Evolutionary conservation across 2,888 invertebrate species (phyloP).

Genomic region (Elegia similella): DNA sequence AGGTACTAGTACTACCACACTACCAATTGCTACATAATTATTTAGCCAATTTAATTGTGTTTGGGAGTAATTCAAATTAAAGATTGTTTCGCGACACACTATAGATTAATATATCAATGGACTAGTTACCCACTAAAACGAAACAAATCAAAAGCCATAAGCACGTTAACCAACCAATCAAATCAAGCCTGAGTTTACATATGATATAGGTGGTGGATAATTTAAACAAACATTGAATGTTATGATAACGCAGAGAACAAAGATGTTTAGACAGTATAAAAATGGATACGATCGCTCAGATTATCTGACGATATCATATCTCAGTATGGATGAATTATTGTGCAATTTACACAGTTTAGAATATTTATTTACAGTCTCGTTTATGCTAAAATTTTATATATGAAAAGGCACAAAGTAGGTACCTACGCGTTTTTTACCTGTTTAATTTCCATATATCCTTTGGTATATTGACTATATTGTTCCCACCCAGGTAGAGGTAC

Average conservation of each 20-base stretch:
- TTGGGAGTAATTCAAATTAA: too few relatives aligned
- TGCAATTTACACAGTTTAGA: neutral
- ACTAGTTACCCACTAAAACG: neutral
- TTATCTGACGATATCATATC: neutral
- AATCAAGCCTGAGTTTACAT: neutral
- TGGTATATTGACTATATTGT: constrained; percentile 89
- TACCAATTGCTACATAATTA: too few relatives aligned
- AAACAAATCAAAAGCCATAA: neutral
- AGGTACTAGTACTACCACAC: too few relatives aligned
- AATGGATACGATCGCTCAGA: neutral
- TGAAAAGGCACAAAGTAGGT: too few relatives aligned
- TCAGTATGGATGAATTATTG: neutral
- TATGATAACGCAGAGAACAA: constrained; percentile 8
- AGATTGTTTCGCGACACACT: too few relatives aligned
- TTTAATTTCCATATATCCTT: constrained; percentile 85
- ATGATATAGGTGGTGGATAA: neutral
- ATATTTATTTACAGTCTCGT: neutral
- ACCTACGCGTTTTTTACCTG: constrained; percentile 48
- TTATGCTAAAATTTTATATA: too few relatives aligned
- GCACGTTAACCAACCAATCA: neutral
- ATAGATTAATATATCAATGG: neutral
- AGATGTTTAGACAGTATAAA: neutral
- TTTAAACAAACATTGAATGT: constrained; percentile 8
- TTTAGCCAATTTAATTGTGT: too few relatives aligned
- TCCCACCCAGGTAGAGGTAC: constrained; percentile 95